A percentile compares a stretch with the other conserved stretches of the same genome.
Conservation (phyloP, 2,113 vertebrate genomes). For the Ancistrus triradiatus region DNA sequence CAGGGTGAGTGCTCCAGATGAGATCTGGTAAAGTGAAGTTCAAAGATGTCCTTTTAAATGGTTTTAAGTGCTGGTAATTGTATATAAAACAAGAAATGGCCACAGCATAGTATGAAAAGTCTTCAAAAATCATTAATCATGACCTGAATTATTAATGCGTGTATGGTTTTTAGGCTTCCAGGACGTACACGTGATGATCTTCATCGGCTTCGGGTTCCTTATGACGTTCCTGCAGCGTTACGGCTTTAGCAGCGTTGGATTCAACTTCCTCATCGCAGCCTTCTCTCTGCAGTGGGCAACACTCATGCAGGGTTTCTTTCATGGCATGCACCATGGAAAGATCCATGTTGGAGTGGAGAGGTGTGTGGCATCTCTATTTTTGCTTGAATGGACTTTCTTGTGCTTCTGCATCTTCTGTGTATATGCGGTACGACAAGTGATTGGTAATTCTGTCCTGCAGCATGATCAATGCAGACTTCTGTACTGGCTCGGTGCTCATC, state of each 20-base stretch:
- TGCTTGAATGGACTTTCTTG: too few relatives aligned
- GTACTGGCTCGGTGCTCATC: slow-evolving; percentile 79
- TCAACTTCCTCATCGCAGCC: slow-evolving; percentile 79
- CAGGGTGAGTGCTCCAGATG: too few relatives aligned
- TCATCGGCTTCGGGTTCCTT: slow-evolving; percentile 88
- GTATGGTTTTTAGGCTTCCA: slow-evolving; percentile 72
- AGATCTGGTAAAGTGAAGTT: too few relatives aligned
- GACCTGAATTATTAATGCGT: background rate
- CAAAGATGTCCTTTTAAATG: too few relatives aligned
- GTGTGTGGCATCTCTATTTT: slow-evolving; percentile 63
- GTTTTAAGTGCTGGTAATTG: too few relatives aligned
- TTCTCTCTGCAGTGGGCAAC: slow-evolving; percentile 87
- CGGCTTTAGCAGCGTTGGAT: slow-evolving; percentile 73
- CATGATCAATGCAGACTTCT: slow-evolving; percentile 89
- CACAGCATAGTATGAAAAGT: too few relatives aligned
- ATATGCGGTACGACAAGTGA: background rate
- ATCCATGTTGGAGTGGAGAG: slow-evolving; percentile 78
- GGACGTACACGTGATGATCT: slow-evolving; percentile 82
- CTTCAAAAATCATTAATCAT: too few relatives aligned
- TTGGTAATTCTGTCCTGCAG: slow-evolving; percentile 55
- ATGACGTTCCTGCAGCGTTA: slow-evolving; percentile 85
- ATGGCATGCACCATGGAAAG: slow-evolving; percentile 69
- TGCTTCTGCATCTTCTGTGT: background rate
- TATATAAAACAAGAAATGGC: too few relatives aligned
- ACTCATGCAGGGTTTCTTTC: slow-evolving; percentile 80